Evolutionary conservation across 2,113 vertebrate genomes (phyloP).

Genomic region (Vulpes lagopus): DNA sequence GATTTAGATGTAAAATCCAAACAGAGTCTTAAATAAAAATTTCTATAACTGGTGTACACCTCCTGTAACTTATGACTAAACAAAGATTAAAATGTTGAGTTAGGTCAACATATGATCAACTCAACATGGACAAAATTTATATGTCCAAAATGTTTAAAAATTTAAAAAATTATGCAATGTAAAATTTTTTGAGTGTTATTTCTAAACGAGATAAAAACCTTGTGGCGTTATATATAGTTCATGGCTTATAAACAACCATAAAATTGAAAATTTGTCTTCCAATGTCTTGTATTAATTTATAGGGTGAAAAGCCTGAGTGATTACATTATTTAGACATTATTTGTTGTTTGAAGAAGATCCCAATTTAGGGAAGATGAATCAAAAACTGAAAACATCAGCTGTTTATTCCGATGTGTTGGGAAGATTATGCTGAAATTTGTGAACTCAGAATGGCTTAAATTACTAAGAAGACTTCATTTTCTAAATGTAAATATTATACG

Average conservation of each 20-base stretch:
- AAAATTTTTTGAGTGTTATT: background rate
- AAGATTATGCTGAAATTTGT: background rate
- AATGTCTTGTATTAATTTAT: background rate
- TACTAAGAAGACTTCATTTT: background rate
- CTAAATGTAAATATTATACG: background rate
- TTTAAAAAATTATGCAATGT: background rate
- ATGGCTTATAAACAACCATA: background rate
- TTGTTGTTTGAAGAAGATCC: background rate
- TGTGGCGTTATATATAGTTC: background rate
- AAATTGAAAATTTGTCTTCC: background rate
- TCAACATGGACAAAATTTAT: background rate
- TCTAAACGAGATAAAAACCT: background rate
- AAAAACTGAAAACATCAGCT: background rate
- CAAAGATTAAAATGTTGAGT: background rate
- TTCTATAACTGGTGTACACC: background rate
- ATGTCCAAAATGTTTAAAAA: background rate
- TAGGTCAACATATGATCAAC: background rate
- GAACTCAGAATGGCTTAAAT: background rate
- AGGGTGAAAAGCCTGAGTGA: background rate
- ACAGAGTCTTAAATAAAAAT: background rate
- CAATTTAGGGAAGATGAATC: background rate
- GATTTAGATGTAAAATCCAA: conserved; percentile 8
- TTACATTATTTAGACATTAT: background rate
- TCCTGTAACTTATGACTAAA: background rate
- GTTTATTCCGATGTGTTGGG: background rate